Evolutionary conservation across 2,888 invertebrate genomes (phyloP), one percentile per base, ranked within the genome.

Genomic region (Apodemia duryi): DNA sequence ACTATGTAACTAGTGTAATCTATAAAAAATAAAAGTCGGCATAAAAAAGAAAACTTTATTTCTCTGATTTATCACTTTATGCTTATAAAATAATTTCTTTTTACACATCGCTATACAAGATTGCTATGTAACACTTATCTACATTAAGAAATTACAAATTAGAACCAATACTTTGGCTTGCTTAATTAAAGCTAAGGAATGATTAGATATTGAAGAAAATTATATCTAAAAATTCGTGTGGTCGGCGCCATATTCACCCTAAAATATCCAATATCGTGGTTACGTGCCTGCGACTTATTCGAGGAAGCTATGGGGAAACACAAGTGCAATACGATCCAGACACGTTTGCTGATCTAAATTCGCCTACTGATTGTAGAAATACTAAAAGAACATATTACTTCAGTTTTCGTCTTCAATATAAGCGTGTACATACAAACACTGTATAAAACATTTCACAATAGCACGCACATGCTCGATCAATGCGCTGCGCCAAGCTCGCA

Each of bases 31-130:
- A 46, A 21, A 21, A 21, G 21, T 21, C 46, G 6, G n/a, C 46
- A 46, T 46, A 46, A 46, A 43, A 62, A 43, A 62, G 49, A 62
- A 32, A 62, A 62, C 32, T 49, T 62, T 62, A 62, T 28, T 49
- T 62, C 49, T 66, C 63, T 66, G 52, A 63, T 52, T 66, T 70
- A 70, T 70, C 70, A 70, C 70, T 68, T 64, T 64, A 65, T 65
- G 41, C 68, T 69, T 69, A 69, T 57, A 63, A 63, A 29, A 62
- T 57, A 61, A n/a, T 32, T 57, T 57, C 32, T 57, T 57, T 57
- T 57, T 32, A 57, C 57, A 57, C 5, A 57, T 57, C 13, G 57
- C 57, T 57, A 57, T 57, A 57, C 57, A 57, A 10, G 57, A 29
- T 29, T 57, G 5, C 57, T 57, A 57, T 57, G 13, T 57, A 57